These are phyloP conservation scores for Picathartes gymnocephalus DNA, from an alignment of 2,113 vertebrate species.

Conservation along the genomic window DNA sequence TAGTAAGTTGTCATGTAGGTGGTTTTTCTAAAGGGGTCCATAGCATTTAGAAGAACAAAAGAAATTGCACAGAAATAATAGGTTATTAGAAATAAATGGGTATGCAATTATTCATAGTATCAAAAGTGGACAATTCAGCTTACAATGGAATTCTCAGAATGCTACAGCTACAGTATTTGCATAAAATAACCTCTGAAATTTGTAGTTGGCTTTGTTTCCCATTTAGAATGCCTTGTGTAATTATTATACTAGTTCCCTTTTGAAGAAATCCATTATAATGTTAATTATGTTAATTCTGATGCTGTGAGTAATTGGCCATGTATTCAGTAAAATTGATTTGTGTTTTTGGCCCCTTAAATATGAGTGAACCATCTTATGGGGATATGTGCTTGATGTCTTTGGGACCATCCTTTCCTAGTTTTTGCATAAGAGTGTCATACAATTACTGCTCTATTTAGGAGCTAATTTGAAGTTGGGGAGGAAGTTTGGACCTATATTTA, in stretches of 20 bases:
- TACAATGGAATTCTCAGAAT: background rate
- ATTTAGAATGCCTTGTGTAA: background rate
- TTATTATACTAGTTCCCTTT: background rate
- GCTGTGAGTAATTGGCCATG: background rate
- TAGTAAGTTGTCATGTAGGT: slow-evolving; percentile 2
- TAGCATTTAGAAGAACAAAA: slow-evolving; percentile 25
- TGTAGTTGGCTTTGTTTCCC: background rate
- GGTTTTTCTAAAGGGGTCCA: slow-evolving; percentile 20
- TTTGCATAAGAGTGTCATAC: background rate
- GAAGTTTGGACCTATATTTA: background rate
- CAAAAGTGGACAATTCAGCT: background rate
- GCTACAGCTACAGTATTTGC: background rate
- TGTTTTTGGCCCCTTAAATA: background rate
- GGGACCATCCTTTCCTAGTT: background rate
- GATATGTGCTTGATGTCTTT: background rate
- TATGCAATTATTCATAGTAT: background rate
- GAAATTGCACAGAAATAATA: slow-evolving; percentile 37
- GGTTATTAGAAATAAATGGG: slow-evolving; percentile 32
- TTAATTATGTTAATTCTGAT: background rate
- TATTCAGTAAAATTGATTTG: background rate
- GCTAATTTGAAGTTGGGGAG: background rate
- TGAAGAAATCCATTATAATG: slow-evolving; percentile 7
- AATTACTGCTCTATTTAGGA: background rate
- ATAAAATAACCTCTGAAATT: slow-evolving; percentile 31
- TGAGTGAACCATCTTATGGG: background rate